Evolutionary conservation across 2,113 vertebrate genomes (phyloP), one percentile per base, ranked within the genome.

Genomic region (Nyctibius bracteatus): DNA sequence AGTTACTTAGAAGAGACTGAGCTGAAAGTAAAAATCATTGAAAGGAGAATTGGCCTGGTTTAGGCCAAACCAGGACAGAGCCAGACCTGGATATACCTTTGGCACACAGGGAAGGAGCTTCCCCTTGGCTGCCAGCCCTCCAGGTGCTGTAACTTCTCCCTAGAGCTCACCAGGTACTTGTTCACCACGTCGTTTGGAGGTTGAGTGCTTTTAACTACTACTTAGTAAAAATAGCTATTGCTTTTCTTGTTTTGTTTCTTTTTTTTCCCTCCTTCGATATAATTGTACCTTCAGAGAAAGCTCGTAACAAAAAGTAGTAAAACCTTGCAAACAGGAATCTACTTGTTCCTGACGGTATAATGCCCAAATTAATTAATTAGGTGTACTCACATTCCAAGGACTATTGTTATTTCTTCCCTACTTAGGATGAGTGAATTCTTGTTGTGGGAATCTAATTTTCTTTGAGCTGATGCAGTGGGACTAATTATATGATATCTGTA

Each of bases 401-500:
- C 66, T 75, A 16, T 63, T 19, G 4, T 66, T 12, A 18, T 39
- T 93, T 68, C 49, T 72, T 41, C 74, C 39, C 24, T 41, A 0
- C 24, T 4, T 44, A 54, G 30, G 17, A 37, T 24, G 57, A 65
- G 13, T 10, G 14, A 81, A 46, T 46, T 80, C 79, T n/a, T 43
- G 5, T 58, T 37, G 66, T 28, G 67, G 65, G n/a, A 71, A 66
- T 81, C 75, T 88, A 58, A 82, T 90, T 88, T 70, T 59, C 81
- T 58, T 55, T 24, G 75, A 66, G 72, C 44, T 67, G 88, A 62
- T 59, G 52, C 25, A 11, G 37, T 46, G 67, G 71, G 71, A 88
- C 72, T 51, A 86, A 93, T 94, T 96, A 66, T 22, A 46, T 3
- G 49, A 92, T 90, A 95, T 85, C 96, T 88, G 81, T 90, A 81